Evolutionary conservation across 2,888 invertebrate species (phyloP).

Genomic region (Cantharis rustica): DNA sequence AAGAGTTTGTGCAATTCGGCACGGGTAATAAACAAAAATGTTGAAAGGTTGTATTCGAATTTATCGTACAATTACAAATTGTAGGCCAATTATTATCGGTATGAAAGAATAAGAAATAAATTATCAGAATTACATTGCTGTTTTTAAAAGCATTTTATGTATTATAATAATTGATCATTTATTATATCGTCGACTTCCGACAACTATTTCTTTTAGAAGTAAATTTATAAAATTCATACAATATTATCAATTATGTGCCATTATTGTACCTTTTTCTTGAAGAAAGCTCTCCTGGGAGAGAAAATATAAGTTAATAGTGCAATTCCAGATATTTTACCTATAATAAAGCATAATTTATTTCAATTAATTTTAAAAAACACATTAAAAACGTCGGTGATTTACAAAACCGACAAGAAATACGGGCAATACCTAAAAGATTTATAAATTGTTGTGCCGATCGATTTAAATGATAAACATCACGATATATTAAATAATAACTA

Average conservation of each 20-base stretch:
- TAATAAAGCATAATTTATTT: neutral
- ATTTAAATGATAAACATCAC: slow-evolving; percentile 2
- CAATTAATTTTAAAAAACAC: neutral
- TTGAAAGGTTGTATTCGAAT: slow-evolving; percentile 21
- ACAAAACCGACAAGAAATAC: neutral
- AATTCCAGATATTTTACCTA: neutral
- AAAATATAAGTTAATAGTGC: neutral
- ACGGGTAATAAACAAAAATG: slow-evolving; percentile 16
- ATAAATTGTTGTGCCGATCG: neutral
- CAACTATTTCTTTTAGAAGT: neutral
- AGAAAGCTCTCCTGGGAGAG: neutral
- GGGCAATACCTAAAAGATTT: neutral
- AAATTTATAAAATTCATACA: neutral
- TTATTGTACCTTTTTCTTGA: neutral
- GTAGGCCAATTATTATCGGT: slow-evolving; percentile 17
- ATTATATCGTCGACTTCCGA: slow-evolving; percentile 18
- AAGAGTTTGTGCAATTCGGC: slow-evolving; percentile 21
- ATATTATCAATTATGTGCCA: neutral
- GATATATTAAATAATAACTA: slow-evolving; percentile 1
- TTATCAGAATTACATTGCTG: slow-evolving; percentile 10
- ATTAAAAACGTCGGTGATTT: neutral
- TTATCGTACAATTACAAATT: slow-evolving; percentile 25
- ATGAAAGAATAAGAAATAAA: slow-evolving; percentile 23
- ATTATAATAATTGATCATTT: slow-evolving; percentile 26
- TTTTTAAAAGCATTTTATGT: slow-evolving; percentile 16